Evolutionary conservation across 2,113 vertebrate species (phyloP).

Genomic region (Zosterops hypoxanthus): DNA sequence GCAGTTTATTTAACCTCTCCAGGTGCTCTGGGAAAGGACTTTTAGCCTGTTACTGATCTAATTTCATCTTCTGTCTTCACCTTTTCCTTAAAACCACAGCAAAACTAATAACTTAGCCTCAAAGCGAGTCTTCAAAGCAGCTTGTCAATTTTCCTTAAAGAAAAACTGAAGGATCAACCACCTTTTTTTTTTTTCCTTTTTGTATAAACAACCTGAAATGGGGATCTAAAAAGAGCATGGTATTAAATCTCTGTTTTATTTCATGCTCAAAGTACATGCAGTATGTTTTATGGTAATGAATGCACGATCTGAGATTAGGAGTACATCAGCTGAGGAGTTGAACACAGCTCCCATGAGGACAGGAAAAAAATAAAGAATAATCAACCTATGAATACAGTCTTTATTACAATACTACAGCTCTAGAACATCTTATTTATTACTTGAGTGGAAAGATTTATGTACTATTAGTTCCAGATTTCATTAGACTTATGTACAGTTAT

Average conservation of each 20-base stretch:
- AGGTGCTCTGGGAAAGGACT: conserved; percentile 65
- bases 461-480: conserved; percentile 49
- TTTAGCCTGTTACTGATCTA: conserved; percentile 50
- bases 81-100: conserved; percentile 62
- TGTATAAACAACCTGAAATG: conserved; percentile 37
- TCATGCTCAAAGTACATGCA: conserved; percentile 33
- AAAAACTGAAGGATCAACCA: conserved; percentile 32
- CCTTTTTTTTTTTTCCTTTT: background rate
- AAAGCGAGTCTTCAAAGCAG: conserved; percentile 56
- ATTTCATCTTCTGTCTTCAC: conserved; percentile 68
- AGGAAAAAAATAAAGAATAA: background rate
- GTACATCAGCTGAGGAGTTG: conserved; percentile 5
- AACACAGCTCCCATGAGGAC: conserved; percentile 9
- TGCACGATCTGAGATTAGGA: background rate
- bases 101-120: conserved; percentile 58
- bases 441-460: conserved; percentile 22
- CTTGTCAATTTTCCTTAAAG: conserved; percentile 58
- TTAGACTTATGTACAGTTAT: conserved; percentile 8
- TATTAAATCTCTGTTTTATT: conserved; percentile 53
- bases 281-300: conserved; percentile 43
- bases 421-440: conserved; percentile 37
- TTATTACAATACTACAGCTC: conserved; percentile 27
- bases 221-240: conserved; percentile 33
- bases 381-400: conserved; percentile 16
- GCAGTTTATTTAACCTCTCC: conserved; percentile 63